Base-by-base conservation (phyloP, 2,113 vertebrate genomes). In the Brachyistius frenatus region DNA sequence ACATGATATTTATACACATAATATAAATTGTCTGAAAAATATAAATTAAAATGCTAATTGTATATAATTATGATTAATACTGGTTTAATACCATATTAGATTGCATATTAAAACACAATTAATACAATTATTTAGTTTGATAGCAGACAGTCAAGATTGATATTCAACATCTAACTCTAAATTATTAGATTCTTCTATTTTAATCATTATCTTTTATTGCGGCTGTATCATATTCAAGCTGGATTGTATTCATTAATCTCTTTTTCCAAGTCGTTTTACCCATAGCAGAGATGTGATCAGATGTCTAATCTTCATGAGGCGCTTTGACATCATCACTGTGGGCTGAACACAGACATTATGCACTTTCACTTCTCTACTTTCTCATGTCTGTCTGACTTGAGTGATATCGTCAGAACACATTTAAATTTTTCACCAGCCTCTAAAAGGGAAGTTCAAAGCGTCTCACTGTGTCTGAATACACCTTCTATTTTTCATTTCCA, bases 291-390 rank as follows among this genome's bases (percentile, higher is more conserved):
- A 57, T 30, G 14, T 35, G 74, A 75, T 64, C 77, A 81, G 62
- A 73, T 56, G 66, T 70, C 49, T 71, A 35, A 63, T 66, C n/a
- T 80, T 11, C 66, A 60, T 37, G 62, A 64, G 50, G 23, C 4
- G 0, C 52, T 74, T 78, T 84, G 87, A 90, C 85, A 77, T 86
- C 86, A 88, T 71, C 15, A 55, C 16, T 80, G 76, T 56, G 65
- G 80, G 56, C 76, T 76, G 49, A 71, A 50, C 53, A 11, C 65
- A 83, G 69, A 81, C 76, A 39, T 69, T 46, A 32, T 69, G 60
- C 30, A 68, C 70, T 92, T 90, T 90, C 91, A 89, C 86, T 92
- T 93, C 89, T 73, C 62, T 90, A 46, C 30, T 66, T 76, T 81
- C 62, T 85, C 67, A 64, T 47, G 63, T 58, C 68, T 73, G 68